Evolutionary conservation across 2,888 invertebrate species (phyloP), one percentile per base, ranked within the genome.

Genomic region (Tipula vernalis): DNA sequence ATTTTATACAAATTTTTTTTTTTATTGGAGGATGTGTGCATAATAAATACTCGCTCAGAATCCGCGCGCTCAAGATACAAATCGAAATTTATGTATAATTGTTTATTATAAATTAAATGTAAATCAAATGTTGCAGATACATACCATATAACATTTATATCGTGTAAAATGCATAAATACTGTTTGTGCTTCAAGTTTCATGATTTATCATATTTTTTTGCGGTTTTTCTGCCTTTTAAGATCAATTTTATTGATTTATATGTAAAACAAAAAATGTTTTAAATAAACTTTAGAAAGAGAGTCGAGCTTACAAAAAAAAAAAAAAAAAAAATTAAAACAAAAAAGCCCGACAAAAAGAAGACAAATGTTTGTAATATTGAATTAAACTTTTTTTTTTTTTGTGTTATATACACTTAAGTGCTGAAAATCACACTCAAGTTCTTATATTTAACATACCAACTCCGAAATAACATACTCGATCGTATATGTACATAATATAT

Each of bases 141-240:
- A 28, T 71, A 71, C 10, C 28, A 71, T 71, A 28, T 28, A 28
- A 28, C 28, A 28, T 28, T 4, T 71, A 71, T 71, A 71, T 71
- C 71, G 18, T 71, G 71, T 71, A 71, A 71, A 71, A 71, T 71
- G 71, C 71, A 71, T 71, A 71, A 71, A 71, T 71, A 71, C 71
- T 71, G 71, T 71, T 71, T 71, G 71, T 71, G 71, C 28, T 28
- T 28, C 28, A 28, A n/a, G 18, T 3, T 71, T 84, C 84, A 84
- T 84, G 84, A 84, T 84, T 84, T 84, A 84, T 84, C 84, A 84
- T 84, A 84, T 39, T 84, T 36, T 83, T 39, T n/a, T 84, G 84
- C 84, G 84, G 84, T 84, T 84, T 84, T 71, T 84, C 84, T 84
- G 8, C 84, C 41, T 84, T 84, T 84, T 15, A 84, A 41, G 39